These are phyloP conservation scores for Chironomus striatipennis DNA, from an alignment of 1,140 invertebrate genomes.

Conservation along the genomic window DNA sequence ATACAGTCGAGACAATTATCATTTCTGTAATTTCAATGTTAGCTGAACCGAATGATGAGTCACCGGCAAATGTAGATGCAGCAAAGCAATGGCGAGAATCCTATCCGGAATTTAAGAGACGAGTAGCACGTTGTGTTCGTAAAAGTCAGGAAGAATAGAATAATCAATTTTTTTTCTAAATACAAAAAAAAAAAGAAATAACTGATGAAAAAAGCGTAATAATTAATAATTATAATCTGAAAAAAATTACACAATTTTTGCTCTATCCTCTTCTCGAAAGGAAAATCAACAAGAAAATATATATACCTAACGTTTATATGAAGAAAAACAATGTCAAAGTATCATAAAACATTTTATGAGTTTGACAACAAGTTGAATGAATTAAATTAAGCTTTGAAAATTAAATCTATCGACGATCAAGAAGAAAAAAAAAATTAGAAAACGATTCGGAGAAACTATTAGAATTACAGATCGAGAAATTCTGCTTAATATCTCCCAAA, in stretches of 20 bases:
- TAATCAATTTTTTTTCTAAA: slow-evolving; percentile 49
- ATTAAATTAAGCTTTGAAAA: no score
- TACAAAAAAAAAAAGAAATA: slow-evolving; percentile 9
- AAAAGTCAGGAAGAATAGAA: slow-evolving; percentile 91
- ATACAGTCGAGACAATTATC: slow-evolving; percentile 98
- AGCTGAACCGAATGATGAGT: slow-evolving; percentile 99
- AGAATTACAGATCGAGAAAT: not conserved
- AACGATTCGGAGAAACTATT: not conserved
- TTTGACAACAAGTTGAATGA: no score
- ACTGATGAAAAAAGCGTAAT: not conserved
- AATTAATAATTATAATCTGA: not conserved
- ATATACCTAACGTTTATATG: no score
- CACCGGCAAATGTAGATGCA: slow-evolving; percentile 99
- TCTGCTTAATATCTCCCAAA: not conserved
- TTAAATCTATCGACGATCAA: not conserved
- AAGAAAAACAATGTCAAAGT: no score
- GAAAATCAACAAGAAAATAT: no score
- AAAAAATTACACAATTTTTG: no score
- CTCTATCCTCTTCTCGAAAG: no score
- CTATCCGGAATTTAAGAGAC: slow-evolving; percentile 93
- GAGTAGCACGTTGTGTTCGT: slow-evolving; percentile 93
- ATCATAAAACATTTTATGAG: no score
- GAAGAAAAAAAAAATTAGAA: not conserved
- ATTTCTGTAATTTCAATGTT: slow-evolving; percentile 99
- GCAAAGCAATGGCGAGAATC: slow-evolving; percentile 99